These are phyloP conservation scores for Bostrychus sinensis DNA, from an alignment of 2,113 vertebrate species.

Conservation along the genomic window DNA sequence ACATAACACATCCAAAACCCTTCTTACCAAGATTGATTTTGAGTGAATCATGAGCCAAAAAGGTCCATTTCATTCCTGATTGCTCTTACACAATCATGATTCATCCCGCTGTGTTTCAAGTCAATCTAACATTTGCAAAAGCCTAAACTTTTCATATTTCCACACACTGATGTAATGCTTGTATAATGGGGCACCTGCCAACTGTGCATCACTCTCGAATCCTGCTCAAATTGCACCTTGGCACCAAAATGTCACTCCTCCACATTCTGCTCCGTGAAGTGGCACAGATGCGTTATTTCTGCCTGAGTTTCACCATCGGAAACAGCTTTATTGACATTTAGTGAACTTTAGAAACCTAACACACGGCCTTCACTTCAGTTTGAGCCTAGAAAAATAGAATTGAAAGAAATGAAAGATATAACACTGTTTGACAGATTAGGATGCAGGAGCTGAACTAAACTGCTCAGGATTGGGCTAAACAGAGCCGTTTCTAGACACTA, in stretches of 20 bases:
- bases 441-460: no score
- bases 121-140: slow-evolving; percentile 22
- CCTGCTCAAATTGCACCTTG: background rate
- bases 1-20: background rate
- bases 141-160: slow-evolving; percentile 15
- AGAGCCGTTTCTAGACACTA: no score
- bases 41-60: background rate
- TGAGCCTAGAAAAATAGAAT: background rate
- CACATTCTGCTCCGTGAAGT: background rate
- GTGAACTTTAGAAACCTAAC: slow-evolving; percentile 1
- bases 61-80: slow-evolving; percentile 18
- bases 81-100: slow-evolving; percentile 35
- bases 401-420: background rate
- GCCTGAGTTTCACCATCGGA: background rate
- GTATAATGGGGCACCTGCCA: background rate
- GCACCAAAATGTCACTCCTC: slow-evolving; percentile 6
- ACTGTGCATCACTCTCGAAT: slow-evolving; percentile 9
- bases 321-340: slow-evolving; percentile 9
- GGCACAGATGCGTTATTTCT: background rate
- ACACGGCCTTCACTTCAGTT: background rate
- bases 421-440: background rate
- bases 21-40: slow-evolving; percentile 2
- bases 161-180: slow-evolving; percentile 13
- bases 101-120: slow-evolving; percentile 19
- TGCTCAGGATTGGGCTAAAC: no score